Base-by-base conservation (phyloP, 2,113 vertebrate genomes). In the Rhegmatorhina hoffmannsi region DNA sequence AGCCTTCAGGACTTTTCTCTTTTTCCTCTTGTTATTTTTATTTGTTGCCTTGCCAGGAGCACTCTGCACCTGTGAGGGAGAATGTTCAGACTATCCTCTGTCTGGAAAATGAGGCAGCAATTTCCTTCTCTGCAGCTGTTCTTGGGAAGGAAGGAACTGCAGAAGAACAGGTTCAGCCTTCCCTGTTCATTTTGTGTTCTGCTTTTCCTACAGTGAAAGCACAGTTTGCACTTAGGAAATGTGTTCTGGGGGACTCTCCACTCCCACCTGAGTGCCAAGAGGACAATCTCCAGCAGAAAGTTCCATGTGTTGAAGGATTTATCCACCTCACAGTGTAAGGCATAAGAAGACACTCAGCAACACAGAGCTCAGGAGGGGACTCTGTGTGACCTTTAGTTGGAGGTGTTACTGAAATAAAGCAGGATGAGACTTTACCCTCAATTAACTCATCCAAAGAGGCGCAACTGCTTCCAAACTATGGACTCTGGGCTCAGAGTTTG, bases 281-380 rank as follows among this genome's bases (percentile, higher is more conserved):
- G 34, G 29, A 25, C 31, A 17, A 1, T 34, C 10, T 63, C 58
- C 53, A 58, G 36, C 36, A 68, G 29, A 33, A 93, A 79, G 13
- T n/a, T 26, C 5, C 7, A 3, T 2, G 0, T 60, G 24, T 56
- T 87, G 82, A 60, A 85, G 53, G 44, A 59, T 77, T 88, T 66
- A 5, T 58, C 31, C 26, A 1, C 29, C 11, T 4, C 7, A 3
- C 21, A 49, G 31, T 9, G 50, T 34, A 13, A 80, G 67, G 28
- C 15, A 38, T 0, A 31, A 62, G 62, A 79, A 46, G 40, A 40
- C 19, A 3, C 3, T 43, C 59, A 36, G 75, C 34, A 59, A 8
- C 12, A 3, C 2, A 17, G 59, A 70, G 18, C 58, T 69, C 56
- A n/a, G 31, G 49, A 18, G 0, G 0, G 36, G 28, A 26, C 16